These are phyloP conservation scores for Xiphophorus birchmanni DNA, from an alignment of 2,797 vertebrate species.

Conservation along the genomic window DNA sequence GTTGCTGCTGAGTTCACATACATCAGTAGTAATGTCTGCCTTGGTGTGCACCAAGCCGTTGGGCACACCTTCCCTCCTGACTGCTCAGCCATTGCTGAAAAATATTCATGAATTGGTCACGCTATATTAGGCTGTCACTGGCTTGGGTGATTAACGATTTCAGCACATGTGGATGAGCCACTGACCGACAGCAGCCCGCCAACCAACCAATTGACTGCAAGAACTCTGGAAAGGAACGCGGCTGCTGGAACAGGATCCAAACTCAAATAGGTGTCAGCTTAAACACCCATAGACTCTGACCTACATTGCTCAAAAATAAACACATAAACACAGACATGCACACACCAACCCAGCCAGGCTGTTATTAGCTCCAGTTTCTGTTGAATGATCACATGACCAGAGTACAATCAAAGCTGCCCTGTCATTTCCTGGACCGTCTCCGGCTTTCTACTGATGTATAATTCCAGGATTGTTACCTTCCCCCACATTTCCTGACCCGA, in stretches of 20 bases:
- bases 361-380: constrained; percentile 54
- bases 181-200: constrained; percentile 63
- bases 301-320: constrained; percentile 13
- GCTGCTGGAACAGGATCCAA: constrained; percentile 28
- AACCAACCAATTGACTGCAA: constrained; percentile 33
- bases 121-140: constrained; percentile 81
- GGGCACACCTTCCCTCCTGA: constrained; percentile 41
- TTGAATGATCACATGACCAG: constrained; percentile 50
- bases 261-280: constrained; percentile 40
- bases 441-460: constrained; percentile 32
- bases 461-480: constrained; percentile 38
- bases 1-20: constrained; percentile 12
- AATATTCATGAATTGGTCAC: constrained; percentile 79
- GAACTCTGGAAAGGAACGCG: constrained; percentile 22
- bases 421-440: constrained; percentile 55
- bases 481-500: constrained; percentile 16
- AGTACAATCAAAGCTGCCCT: constrained; percentile 39
- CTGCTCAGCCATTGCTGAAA: constrained; percentile 59
- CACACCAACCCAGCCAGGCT: constrained; percentile 28
- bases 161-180: constrained; percentile 58
- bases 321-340: constrained; percentile 8
- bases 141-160: constrained; percentile 80
- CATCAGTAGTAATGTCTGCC: constrained; percentile 54
- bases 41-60: constrained; percentile 47
- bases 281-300: constrained; percentile 28